Evolutionary conservation across 1,140 invertebrate species (phyloP), one percentile per base, ranked within the genome.

Genomic region (Drosophila jambulina): DNA sequence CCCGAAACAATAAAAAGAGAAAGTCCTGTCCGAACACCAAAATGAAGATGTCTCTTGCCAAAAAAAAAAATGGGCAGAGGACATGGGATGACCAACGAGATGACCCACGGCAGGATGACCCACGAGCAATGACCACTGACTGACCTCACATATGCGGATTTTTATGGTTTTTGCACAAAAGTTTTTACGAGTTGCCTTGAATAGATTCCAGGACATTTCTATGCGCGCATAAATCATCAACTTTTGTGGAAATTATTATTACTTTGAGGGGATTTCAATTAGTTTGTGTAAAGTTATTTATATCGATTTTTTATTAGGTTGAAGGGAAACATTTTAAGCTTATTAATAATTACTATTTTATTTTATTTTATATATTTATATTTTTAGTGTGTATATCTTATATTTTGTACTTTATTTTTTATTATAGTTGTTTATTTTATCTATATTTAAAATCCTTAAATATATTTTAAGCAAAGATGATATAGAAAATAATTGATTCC

Each of bases 131-230:
- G 57, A 59, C 57, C 57, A 62, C 15, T 34, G 27, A 21, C 32
- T 62, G 62, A 65, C 62, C 62, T 10, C 34, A n/a, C 17, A 38
- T 38, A 38, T 38, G 34, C 21, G 53, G 36, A 56, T n/a, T 56
- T 38, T 38, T 38, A 38, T 56, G 53, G 53, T 32, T 42, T 57
- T 29, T n/a, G 15, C 34, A 63, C 61, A 63, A 29, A 29, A n/a
- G 51, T n/a, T 25, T 29, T 40, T n/a, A 54, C 15, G 13, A 38
- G 7, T 32, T 29, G 17, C 2, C 12, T 9, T 10, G 29, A 10
- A 27, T 27, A 8, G 27, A 12, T 7, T 21, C 2, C 5, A 40
- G 15, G 34, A 40, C 34, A 54, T 12, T 36, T 54, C 36, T 17
- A 54, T 23, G 19, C 6, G 10, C 5, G 1, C 15, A 54, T 36